These are phyloP conservation scores for Pterocles orientalis DNA, from an alignment of 2,113 vertebrate genomes.

Conservation along the genomic window DNA sequence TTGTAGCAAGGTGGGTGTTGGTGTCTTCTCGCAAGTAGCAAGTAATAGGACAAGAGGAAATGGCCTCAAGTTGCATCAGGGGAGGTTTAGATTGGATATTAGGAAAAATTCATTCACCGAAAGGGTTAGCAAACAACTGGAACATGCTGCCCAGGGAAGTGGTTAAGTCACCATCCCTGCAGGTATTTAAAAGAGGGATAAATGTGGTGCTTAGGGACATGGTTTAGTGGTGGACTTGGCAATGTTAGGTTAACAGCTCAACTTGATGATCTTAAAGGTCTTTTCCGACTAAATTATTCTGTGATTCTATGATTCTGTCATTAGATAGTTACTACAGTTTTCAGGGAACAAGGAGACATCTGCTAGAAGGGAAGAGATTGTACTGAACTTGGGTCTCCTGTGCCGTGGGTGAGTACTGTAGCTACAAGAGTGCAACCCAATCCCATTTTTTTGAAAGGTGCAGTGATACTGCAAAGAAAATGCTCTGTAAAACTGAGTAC, in stretches of 20 bases:
- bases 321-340: not conserved
- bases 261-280: too few species aligned
- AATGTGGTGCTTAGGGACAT: too few species aligned
- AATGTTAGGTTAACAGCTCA: too few species aligned
- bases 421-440: not conserved
- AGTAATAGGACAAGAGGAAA: not conserved
- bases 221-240: too few species aligned
- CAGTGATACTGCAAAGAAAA: not conserved
- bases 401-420: not conserved
- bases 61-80: fast-evolving
- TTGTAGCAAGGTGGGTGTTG: too few species aligned
- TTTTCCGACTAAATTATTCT: too few species aligned
- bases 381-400: not conserved
- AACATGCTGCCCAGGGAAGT: too few species aligned
- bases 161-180: too few species aligned
- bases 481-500: not conserved
- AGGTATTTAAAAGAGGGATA: too few species aligned
- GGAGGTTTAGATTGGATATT: not conserved
- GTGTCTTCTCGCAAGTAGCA: not conserved
- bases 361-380: not conserved
- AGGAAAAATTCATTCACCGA: too few species aligned
- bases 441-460: not conserved
- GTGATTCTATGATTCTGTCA: not conserved
- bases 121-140: too few species aligned
- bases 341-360: fast-evolving